Base-by-base conservation (phyloP, 2,113 vertebrate genomes). In the Takifugu flavidus region DNA sequence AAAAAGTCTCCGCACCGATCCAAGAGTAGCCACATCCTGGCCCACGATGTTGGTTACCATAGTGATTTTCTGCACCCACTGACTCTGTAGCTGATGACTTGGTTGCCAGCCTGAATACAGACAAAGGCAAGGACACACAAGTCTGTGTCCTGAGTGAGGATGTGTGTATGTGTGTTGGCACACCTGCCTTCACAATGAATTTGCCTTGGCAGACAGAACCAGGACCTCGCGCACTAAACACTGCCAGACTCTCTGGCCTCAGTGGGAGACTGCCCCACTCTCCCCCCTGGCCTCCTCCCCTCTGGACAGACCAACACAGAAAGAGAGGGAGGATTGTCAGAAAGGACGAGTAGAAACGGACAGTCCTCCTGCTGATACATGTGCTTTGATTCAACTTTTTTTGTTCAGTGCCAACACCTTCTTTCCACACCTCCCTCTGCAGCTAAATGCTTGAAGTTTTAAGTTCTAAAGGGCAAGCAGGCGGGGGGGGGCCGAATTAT, bases 101-200 rank as follows among this genome's bases (percentile, higher is more conserved):
- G 74, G 82, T 82, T 84, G 75, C 82, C 80, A 83, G 83, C 72
- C 82, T 79, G 74, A 79, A 75, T 49, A 71, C 77, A 86, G 79
- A 84, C 83, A 79, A 70, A 82, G 67, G 79, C 80, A 84, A 75
- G 70, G 84, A 87, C 82, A 87, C 83, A 88, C 82, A 82, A 82
- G 83, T 80, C 82, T 80, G 80, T 86, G 84, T 82, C 76, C 80
- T 78, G 49, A 79, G 64, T 74, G 69, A 79, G 81, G 75, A 69
- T 80, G 75, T 82, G 74, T 75, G 74, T 75, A 26, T 71, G 79
- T 74, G 78, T 81, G 83, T 76, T 67, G 74, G 83, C 74, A 83
- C 86, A 87, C 83, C 87, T 89, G 84, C 77, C 79, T 86, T 68
- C 65, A 80, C 85, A 81, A 83, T 81, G 81, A 77, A 78, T 82